phyloP scores from a whole-genome alignment of 2,888 invertebrate species.

The Lasioglossum morio region DNA sequence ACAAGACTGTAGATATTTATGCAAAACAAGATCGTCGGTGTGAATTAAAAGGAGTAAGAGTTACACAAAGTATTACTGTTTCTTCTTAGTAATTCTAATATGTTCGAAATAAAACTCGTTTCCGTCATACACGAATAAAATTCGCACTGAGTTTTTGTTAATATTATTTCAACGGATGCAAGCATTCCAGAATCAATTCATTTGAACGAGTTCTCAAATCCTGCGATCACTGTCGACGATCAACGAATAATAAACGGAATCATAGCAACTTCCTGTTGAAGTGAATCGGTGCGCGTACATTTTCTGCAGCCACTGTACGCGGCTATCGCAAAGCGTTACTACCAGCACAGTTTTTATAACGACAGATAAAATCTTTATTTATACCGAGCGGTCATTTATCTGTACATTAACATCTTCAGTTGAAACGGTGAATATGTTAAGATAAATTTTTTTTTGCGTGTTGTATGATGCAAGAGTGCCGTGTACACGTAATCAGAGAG shows the following conservation, averaged over 20 bases:
- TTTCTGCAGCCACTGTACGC: not conserved
- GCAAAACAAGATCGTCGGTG: too few relatives aligned
- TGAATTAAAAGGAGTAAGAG: too few relatives aligned
- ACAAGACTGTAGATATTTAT: too few relatives aligned
- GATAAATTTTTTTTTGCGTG: not conserved
- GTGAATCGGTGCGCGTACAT: not conserved
- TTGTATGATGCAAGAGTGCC: not conserved
- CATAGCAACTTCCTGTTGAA: not conserved
- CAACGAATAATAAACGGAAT: not conserved
- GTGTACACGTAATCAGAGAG: not conserved
- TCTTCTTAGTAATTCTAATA: too few relatives aligned
- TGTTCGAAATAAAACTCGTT: too few relatives aligned
- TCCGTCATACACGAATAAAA: too few relatives aligned
- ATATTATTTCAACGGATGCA: not conserved
- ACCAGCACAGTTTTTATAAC: not conserved
- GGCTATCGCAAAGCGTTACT: not conserved
- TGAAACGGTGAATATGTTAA: not conserved
- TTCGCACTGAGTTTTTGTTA: not conserved
- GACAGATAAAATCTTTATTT: not conserved
- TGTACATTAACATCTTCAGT: not conserved
- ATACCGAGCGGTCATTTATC: conserved; percentile 7
- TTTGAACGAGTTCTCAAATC: not conserved
- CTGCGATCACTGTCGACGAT: not conserved
- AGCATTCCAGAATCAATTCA: not conserved
- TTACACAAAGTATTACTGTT: too few relatives aligned